Base-by-base conservation (phyloP, 2,888 invertebrate genomes). In the Pterobdella sp. region DNA sequence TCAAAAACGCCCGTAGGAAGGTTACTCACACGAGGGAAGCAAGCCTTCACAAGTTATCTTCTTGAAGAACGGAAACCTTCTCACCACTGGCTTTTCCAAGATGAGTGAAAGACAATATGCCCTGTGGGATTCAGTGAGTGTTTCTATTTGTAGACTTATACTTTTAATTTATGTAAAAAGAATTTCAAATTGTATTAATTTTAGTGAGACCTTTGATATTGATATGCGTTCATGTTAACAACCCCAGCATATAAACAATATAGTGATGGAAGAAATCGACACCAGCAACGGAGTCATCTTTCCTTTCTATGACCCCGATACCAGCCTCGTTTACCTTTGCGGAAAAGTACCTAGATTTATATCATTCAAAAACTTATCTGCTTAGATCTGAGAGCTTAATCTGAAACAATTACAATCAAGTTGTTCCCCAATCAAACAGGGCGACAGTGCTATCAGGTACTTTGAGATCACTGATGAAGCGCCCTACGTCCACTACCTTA, bases 31-130 rank as follows among this genome's bases (percentile, higher is more conserved):
- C 84, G 88, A 89, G 42, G 94, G 95, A 60, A 90, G 93, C 0
- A 94, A 87, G 76, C 85, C 86, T 35, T 79, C 84, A 42, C 83
- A 86, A 76, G 85, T 91, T 73, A 89, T 91, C 26, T 96, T 91
- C 85, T 86, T 94, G 52, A 91, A 91, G 76, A 87, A 89, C 75
- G 91, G 91, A 34, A 88, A 88, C 89, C 87, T 95, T 42, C 86
- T 95, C 76, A 93, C 93, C 0, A 93, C 94, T 0, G 95, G 95
- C 0, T 96, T 95, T 86, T 94, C 94, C 0, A 88, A 92, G 76
- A 90, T 93, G 87, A 93, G 93, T 79, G 94, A 95, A 84, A 87
- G 95, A 22, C 93, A 95, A 82, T 93, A 93, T 84, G 92, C 93
- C 0, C 87, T 98, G 76, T 89, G 97, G 80, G 83, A 85, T 77